Base-by-base conservation (phyloP, 2,113 vertebrate species). In the Nipponia nippon region DNA sequence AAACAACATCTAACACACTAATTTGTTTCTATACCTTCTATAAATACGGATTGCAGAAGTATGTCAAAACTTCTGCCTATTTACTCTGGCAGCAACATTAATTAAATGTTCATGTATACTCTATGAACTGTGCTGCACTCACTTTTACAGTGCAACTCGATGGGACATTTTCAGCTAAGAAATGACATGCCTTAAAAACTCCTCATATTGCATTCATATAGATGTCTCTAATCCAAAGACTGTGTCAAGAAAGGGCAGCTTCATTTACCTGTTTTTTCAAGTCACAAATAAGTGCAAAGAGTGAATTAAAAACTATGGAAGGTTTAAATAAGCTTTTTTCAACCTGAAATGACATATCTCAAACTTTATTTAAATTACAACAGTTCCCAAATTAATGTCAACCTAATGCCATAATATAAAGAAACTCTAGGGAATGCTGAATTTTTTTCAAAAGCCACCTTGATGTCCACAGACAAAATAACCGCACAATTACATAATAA, bases 401-500 rank as follows among this genome's bases (percentile, higher is more conserved):
- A 75, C 26, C 27, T 71, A 59, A 4, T 87, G 18, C 14, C 25
- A 73, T 59, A 86, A 59, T 19, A 72, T 9, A 90, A 89, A 80
- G 34, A 76, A 86, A 88, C 23, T 58, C 46, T 26, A 50, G 16
- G 15, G 50, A 91, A 69, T 50, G 46, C 10, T 67, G 34, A 12
- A 16, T 12, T 83, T 87, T 85, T 88, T 87, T 36, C 27, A 82
- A 94, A 91, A 78, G 47, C 34, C 40, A 92, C 27, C 32, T 49
- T 73, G n/a, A 94, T 83, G 23, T 47, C 75, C 53, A 87, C 16
- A 83, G 55, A 92, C 90, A 80, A 96, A 97, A 94, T 44, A 92
- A 6, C 8, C 70, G 85, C 49, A 66, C 63, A 67, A 83, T 81
- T 88, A 76, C 30, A 56, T 70, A 93, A 90, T 87, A 89, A 76